Percentiles rank a stretch among this genome's conserved stretches.
These are phyloP conservation scores for Crotalus helleri DNA, from an alignment of 2,113 vertebrate genomes.

Conservation along the genomic window DNA sequence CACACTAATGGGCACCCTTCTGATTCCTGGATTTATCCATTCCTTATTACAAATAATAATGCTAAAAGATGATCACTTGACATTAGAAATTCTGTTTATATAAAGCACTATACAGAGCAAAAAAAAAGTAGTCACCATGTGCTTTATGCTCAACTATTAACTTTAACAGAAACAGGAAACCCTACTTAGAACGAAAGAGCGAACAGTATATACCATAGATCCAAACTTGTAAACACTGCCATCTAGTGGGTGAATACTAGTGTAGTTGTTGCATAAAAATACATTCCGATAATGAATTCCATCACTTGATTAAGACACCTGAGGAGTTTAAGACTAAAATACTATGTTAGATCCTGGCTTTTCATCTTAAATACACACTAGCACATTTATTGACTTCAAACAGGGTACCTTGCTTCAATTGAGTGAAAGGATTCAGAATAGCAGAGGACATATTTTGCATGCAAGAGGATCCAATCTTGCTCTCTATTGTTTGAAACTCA, in stretches of 20 bases:
- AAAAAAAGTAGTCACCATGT: too few relatives aligned
- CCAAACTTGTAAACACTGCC: too few relatives aligned
- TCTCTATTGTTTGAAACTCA: background rate
- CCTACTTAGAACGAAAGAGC: too few relatives aligned
- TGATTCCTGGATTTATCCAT: background rate
- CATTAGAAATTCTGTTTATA: too few relatives aligned
- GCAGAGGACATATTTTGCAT: background rate
- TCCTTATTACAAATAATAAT: background rate
- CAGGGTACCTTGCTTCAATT: background rate
- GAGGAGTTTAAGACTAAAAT: background rate
- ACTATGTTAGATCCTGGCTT: background rate
- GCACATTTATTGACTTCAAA: background rate
- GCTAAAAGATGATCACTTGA: background rate
- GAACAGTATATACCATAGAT: too few relatives aligned
- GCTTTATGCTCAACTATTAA: too few relatives aligned
- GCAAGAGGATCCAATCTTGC: background rate
- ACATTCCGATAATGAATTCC: too few relatives aligned
- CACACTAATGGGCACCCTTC: background rate
- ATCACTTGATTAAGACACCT: background rate
- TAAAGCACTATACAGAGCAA: too few relatives aligned
- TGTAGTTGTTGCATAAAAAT: too few relatives aligned
- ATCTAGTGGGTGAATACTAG: too few relatives aligned
- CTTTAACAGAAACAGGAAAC: too few relatives aligned
- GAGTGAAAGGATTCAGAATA: background rate
- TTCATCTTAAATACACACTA: background rate